Evolutionary conservation across 1,140 invertebrate genomes (phyloP), one percentile per base, ranked within the genome.

Genomic region (Lepidotrigona ventralis): DNA sequence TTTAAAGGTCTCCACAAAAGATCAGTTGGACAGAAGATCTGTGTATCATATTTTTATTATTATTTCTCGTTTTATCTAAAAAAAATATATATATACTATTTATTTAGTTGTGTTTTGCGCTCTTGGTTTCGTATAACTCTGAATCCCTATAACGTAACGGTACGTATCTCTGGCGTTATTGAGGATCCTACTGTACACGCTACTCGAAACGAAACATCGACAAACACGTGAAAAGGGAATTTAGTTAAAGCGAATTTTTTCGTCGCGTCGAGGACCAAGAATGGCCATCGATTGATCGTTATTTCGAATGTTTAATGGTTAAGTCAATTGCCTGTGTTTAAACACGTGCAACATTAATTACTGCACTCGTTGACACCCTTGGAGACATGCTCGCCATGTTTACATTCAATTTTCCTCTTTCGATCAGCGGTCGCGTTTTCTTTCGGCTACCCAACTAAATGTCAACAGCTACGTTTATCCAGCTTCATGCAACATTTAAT

Each of bases 341-440:
- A 29, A 75, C 56, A 60, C 23, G 73, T 17, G 56, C 73, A 46
- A 60, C 73, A 60, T 75, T 81, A 81, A 78, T 78, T 78, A 39
- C 23, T 5, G n/a, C 29, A n/a, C 23, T 39, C 60, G 51, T 66
- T 29, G 71, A n/a, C 53, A 56, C 12, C 46, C 33, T 33, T 21
- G 17, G 9, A 66, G 64, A 66, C 11, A 26, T 26, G 58, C 19
- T 53, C 21, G 29, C n/a, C 54, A 12, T 79, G 81, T 79, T 83
- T 83, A 23, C 66, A 29, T 78, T 54, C 76, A 72, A 71, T 79
- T 79, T 83, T 64, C 68, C 69, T 15, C 21, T 83, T 60, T 23
- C 26, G 17, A 70, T 71, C 26, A 11, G 17, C 46, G 14, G 64
- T 39, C 54, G 68, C 21, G 64, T 66, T 74, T 64, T 69, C 64